Percentiles rank a stretch among this genome's conserved stretches.
Conservation (phyloP, 2,113 vertebrate genomes). For the Zootoca vivipara region DNA sequence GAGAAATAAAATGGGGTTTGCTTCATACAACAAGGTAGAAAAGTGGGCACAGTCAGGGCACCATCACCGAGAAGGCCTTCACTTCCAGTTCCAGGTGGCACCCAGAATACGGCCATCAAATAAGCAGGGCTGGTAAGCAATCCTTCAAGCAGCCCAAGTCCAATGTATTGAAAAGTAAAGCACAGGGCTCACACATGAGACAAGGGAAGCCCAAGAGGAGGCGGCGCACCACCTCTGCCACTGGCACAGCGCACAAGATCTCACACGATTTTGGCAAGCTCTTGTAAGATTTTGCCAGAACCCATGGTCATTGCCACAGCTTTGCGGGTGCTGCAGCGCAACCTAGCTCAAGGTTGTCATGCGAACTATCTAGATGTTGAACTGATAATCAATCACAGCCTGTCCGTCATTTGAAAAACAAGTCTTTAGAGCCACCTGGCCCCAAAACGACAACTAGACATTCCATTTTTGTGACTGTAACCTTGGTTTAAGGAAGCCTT, state of each 20-base stretch:
- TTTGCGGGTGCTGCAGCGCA: no score
- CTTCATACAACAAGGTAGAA: background rate
- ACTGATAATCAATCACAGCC: no score
- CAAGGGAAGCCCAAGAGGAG: no score
- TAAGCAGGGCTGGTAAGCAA: background rate
- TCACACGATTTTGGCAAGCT: background rate
- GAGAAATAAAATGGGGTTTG: background rate
- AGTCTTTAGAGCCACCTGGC: no score
- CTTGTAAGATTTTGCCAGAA: background rate
- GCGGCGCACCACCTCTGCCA: background rate
- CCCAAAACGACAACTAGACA: no score
- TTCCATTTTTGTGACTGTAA: no score
- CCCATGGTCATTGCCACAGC: no score
- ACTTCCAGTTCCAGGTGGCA: background rate
- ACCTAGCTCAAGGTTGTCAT: no score
- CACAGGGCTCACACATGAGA: background rate
- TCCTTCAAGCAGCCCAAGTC: background rate
- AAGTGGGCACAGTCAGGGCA: background rate
- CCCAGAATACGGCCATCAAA: background rate
- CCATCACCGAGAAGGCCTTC: background rate
- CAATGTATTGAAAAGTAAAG: background rate
- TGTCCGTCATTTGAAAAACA: no score
- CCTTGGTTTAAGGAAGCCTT: no score
- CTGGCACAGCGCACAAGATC: background rate
- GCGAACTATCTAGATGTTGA: no score